Conservation (phyloP, 2,797 vertebrate species). For the Lacerta agilis region DNA sequence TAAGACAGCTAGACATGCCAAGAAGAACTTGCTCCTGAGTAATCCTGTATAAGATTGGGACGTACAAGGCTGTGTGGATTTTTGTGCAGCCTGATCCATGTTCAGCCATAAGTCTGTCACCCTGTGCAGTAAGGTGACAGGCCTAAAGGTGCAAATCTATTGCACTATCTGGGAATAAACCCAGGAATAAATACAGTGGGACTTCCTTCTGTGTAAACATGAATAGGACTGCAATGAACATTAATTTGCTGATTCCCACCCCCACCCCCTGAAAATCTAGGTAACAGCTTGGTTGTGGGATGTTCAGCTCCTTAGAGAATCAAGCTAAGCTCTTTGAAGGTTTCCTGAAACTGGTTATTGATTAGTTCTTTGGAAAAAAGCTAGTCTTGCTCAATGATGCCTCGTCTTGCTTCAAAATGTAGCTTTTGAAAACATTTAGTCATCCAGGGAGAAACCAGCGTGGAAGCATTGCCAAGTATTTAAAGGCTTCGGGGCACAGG, state of each 20-base stretch:
- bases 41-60: neutral
- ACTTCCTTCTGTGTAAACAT: neutral
- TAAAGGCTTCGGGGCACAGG: too few relatives aligned
- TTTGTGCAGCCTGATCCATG: neutral
- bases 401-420: neutral
- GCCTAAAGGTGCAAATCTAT: neutral
- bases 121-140: too few relatives aligned
- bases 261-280: neutral
- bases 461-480: too few relatives aligned
- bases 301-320: neutral
- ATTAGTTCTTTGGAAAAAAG: neutral
- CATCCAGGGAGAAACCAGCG: neutral
- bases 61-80: neutral
- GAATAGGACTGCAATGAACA: neutral
- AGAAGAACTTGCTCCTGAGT: neutral
- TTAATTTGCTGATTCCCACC: neutral
- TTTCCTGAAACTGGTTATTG: neutral
- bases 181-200: neutral
- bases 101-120: neutral
- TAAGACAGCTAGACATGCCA: neutral
- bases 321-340: neutral
- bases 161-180: neutral
- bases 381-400: neutral
- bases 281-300: neutral
- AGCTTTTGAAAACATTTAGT: neutral